A percentile compares a stretch with the other conserved stretches of the same genome.
Conservation (phyloP, 2,888 invertebrate species). For the Andricus curvator region DNA sequence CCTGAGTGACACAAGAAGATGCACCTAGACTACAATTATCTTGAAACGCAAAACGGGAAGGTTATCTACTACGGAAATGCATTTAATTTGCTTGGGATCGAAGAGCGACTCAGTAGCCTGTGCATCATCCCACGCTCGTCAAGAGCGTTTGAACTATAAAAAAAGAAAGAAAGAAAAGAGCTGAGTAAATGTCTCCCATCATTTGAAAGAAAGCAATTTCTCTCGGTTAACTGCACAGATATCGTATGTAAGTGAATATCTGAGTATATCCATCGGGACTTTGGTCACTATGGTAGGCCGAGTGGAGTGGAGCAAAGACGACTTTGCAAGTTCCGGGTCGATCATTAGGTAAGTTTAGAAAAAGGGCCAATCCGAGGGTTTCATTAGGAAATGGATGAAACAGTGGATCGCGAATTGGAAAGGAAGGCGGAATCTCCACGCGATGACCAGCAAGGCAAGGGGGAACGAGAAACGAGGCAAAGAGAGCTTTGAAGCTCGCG, state of each 20-base stretch:
- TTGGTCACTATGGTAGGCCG: neutral
- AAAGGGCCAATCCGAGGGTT: constrained; percentile 71
- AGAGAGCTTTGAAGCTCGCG: constrained; percentile 76
- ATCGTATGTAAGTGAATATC: neutral
- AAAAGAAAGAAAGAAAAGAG: neutral
- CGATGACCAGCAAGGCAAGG: neutral
- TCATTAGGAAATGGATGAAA: constrained; percentile 76
- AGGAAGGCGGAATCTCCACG: constrained; percentile 56
- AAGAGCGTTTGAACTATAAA: neutral
- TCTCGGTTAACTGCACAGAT: neutral
- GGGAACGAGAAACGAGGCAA: constrained; percentile 53
- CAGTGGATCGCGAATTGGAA: constrained; percentile 74
- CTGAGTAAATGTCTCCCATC: neutral
- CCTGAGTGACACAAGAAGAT: neutral
- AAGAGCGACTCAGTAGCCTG: neutral
- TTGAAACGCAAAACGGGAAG: neutral
- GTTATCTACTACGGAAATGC: neutral
- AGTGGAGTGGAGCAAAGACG: neutral
- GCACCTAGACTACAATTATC: neutral
- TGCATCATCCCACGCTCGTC: neutral
- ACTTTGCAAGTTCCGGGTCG: constrained; percentile 26
- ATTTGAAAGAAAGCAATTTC: neutral
- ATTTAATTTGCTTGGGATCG: neutral
- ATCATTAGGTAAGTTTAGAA: constrained; percentile 72
- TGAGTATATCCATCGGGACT: neutral